A percentile compares a stretch with the other conserved stretches of the same genome.
Conservation (phyloP, 1,140 invertebrate genomes). For the Drosophila equinoxialis region DNA sequence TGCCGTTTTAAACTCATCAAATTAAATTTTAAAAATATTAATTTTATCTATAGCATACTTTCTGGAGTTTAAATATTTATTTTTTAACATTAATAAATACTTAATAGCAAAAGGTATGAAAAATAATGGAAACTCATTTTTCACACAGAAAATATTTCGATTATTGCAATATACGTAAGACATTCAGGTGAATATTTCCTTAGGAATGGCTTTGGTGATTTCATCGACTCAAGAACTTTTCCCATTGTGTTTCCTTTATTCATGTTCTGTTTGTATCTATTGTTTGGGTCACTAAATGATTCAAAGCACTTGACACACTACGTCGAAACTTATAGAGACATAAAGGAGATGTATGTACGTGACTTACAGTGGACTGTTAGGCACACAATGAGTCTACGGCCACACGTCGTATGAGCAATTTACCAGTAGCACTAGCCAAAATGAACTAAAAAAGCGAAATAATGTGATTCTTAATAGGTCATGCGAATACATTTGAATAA, state of each 20-base stretch:
- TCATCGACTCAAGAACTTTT: background rate
- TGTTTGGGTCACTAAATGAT: slow-evolving; percentile 6
- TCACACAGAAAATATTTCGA: background rate
- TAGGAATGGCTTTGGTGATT: background rate
- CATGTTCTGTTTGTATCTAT: background rate
- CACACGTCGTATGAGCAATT: slow-evolving; percentile 60
- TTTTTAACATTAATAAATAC: too few species aligned
- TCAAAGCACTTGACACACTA: slow-evolving; percentile 4
- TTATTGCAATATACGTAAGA: background rate
- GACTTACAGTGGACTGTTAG: slow-evolving; percentile 7
- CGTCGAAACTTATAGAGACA: background rate
- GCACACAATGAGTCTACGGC: slow-evolving; percentile 11
- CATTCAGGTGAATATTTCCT: slow-evolving; percentile 1
- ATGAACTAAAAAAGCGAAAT: background rate
- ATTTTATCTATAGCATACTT: background rate
- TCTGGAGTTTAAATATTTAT: background rate
- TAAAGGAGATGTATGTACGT: background rate
- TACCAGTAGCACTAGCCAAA: slow-evolving; percentile 19
- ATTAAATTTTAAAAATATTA: too few species aligned
- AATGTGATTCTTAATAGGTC: slow-evolving; percentile 34
- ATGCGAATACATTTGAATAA: slow-evolving; percentile 52
- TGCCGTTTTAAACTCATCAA: too few species aligned
- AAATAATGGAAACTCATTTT: background rate
- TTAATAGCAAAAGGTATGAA: too few species aligned
- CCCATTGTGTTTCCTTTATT: background rate